phyloP scores from a whole-genome alignment of 2,113 vertebrate species.

The Ondatra zibethicus region DNA sequence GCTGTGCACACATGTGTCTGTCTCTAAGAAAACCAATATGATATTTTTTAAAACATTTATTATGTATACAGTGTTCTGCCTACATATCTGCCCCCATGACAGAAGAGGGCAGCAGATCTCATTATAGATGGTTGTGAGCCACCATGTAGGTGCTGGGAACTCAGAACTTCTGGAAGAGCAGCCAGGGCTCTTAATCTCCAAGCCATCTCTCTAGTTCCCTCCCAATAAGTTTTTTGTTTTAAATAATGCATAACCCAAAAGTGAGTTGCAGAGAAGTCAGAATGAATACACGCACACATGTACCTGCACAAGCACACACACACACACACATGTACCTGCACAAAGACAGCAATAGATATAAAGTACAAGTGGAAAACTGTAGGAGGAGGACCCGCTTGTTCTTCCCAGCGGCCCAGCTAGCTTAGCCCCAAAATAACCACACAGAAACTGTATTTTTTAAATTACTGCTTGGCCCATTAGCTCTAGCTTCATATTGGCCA shows the following conservation, averaged over 20 bases:
- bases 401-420: too few relatives aligned
- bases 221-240: not conserved
- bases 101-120: not conserved
- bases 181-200: not conserved
- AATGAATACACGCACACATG: not conserved
- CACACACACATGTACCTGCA: not conserved
- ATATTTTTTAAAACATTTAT: not conserved
- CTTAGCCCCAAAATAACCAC: too few relatives aligned
- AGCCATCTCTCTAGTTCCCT: not conserved
- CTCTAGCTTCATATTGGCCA: too few relatives aligned
- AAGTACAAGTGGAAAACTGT: not conserved
- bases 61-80: too few relatives aligned
- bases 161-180: not conserved
- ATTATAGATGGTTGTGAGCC: not conserved
- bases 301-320: not conserved
- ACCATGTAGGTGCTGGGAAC: too few relatives aligned
- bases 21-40: conserved; percentile 29
- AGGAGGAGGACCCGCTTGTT: too few relatives aligned
- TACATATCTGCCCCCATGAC: too few relatives aligned
- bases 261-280: not conserved
- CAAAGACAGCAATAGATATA: not conserved
- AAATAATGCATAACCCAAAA: conserved; percentile 26
- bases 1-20: not conserved
- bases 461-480: too few relatives aligned
- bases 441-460: too few relatives aligned